Evolutionary conservation across 2,888 invertebrate species (phyloP), one percentile per base, ranked within the genome.

Genomic region (Athalia cordata): DNA sequence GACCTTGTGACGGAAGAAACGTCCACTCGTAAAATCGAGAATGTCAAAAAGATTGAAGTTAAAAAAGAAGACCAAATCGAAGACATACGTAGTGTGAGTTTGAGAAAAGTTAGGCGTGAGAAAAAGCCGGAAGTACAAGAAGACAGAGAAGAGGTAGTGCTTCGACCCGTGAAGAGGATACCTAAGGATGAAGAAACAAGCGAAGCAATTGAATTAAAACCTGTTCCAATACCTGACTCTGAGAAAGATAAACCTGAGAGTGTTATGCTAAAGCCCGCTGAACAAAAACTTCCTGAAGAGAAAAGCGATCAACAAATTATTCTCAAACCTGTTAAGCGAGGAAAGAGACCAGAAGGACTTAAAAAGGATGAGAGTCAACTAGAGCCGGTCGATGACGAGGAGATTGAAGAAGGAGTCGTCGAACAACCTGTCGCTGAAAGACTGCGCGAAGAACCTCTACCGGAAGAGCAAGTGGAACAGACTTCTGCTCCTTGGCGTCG

Each of bases 91-190:
- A 81, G 82, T 65, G 79, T 85, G 0, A 79, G 68, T 55, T 65
- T 85, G 74, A 84, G 88, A 81, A 82, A 77, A 79, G 79, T 67
- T 45, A 77, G 13, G 79, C 79, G 66, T 78, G 62, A 66, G 67
- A 78, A 49, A 50, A 72, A 59, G 67, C 77, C 49, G 9, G 70
- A 70, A 70, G 70, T 29, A 43, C 8, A 9, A 59, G 68, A 77
- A 13, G 81, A 81, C 7, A 79, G 80, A 49, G 82, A 81, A 52
- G 79, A 77, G 65, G 62, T 81, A 2, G 72, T 86, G 70, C 88
- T 89, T 43, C 91, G 87, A 91, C 93, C 92, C 85, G 92, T 92
- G 4, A 92, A 92, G 90, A 90, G 83, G 66, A n/a, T 70, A 55
- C 77, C 78, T 76, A 78, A 76, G 62, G 84, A 87, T 84, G 49